Evolutionary conservation across 2,113 vertebrate genomes (phyloP).

Genomic region (Hystrix cristata): DNA sequence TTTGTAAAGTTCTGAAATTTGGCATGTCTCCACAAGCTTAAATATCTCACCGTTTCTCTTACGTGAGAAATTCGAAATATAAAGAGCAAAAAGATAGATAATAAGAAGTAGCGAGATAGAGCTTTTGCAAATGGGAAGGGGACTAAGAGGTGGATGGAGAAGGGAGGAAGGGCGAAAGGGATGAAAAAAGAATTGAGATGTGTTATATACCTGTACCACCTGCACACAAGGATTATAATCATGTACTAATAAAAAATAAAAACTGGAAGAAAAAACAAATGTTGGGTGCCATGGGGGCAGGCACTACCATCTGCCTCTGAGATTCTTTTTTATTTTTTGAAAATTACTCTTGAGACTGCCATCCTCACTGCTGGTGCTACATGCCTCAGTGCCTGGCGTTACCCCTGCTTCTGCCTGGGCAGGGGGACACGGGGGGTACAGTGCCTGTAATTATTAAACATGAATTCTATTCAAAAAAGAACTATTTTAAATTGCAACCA

Average conservation of each 20-base stretch:
- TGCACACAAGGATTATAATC: background rate
- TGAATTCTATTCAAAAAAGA: background rate
- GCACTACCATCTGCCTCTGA: background rate
- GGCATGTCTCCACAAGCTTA: background rate
- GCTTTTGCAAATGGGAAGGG: background rate
- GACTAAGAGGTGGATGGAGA: background rate
- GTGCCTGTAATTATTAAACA: background rate
- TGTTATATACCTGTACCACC: background rate
- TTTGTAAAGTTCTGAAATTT: background rate
- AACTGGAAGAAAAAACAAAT: background rate
- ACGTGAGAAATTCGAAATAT: no score
- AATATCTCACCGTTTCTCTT: background rate
- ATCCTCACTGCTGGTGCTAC: background rate
- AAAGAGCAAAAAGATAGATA: background rate
- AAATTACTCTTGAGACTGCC: background rate
- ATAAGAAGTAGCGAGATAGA: background rate
- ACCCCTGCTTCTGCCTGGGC: background rate
- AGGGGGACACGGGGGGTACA: background rate
- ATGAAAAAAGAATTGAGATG: background rate
- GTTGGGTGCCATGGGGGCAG: background rate
- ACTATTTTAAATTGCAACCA: background rate
- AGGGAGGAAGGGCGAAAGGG: background rate
- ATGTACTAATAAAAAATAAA: background rate
- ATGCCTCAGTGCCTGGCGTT: background rate
- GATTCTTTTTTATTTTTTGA: background rate